Percentiles rank a stretch among this genome's conserved stretches.
phyloP scores from a whole-genome alignment of 2,797 vertebrate genomes.

The Phoxinus dragarum region DNA sequence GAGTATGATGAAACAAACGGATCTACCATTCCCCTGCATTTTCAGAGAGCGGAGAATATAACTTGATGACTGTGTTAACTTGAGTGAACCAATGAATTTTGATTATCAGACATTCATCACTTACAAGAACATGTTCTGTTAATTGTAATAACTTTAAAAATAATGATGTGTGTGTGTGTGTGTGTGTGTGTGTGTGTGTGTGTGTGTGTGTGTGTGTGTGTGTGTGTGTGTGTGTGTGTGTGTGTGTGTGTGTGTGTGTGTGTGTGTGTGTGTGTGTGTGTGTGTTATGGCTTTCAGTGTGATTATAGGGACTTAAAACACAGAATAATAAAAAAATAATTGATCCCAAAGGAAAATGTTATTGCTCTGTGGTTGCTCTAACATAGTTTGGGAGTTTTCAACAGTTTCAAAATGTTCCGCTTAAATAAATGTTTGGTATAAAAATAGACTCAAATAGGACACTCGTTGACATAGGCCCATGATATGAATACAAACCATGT shows the following conservation, averaged over 20 bases:
- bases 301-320: background rate
- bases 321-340: background rate
- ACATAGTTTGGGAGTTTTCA: background rate
- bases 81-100: background rate
- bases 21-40: background rate
- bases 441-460: background rate
- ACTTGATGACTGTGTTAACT: background rate
- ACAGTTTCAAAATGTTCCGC: background rate
- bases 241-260: background rate
- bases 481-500: background rate
- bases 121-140: background rate
- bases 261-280: background rate
- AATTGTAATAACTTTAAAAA: background rate
- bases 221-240: background rate
- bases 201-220: background rate
- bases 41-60: background rate
- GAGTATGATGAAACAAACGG: slow-evolving; percentile 22
- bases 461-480: too few relatives aligned
- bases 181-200: background rate
- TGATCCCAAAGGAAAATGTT: background rate
- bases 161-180: background rate
- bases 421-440: background rate
- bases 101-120: background rate
- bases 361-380: background rate
- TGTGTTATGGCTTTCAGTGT: background rate